A percentile compares a stretch with the other conserved stretches of the same genome.
phyloP scores from a whole-genome alignment of 1,140 invertebrate species.

The Danaus plexippus region DNA sequence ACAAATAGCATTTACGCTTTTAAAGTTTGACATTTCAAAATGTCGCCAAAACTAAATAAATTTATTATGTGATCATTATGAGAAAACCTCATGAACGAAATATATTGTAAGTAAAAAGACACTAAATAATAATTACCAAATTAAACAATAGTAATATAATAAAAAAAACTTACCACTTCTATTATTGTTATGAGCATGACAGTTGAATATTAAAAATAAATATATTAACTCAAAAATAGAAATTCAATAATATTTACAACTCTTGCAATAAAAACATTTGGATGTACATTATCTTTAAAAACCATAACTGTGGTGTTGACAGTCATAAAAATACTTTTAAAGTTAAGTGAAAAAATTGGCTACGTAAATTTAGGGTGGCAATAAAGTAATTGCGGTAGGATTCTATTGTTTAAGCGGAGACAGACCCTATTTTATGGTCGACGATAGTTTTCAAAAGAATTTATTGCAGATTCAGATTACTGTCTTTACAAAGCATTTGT shows the following conservation, averaged over 20 bases:
- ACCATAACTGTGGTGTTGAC: slow-evolving; percentile 51
- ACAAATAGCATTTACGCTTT: slow-evolving; percentile 55
- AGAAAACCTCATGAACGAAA: too few relatives aligned
- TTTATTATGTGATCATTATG: too few relatives aligned
- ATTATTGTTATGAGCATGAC: too few relatives aligned
- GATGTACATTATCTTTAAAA: slow-evolving; percentile 5
- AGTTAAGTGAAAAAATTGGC: slow-evolving; percentile 38
- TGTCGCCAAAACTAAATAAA: too few relatives aligned
- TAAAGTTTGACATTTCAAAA: slow-evolving; percentile 22
- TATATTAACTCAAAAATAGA: too few relatives aligned
- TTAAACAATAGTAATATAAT: too few relatives aligned
- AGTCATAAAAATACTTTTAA: slow-evolving; percentile 36
- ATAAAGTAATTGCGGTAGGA: slow-evolving; percentile 52
- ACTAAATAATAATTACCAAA: too few relatives aligned
- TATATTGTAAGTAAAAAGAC: too few relatives aligned
- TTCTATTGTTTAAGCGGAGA: slow-evolving; percentile 39
- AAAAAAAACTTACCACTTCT: too few relatives aligned
- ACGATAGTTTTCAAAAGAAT: slow-evolving; percentile 25
- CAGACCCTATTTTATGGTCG: slow-evolving; percentile 39
- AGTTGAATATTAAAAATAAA: too few relatives aligned
- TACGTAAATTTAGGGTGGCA: slow-evolving; percentile 46
- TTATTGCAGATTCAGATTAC: slow-evolving; percentile 30
- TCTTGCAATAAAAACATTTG: slow-evolving; percentile 5
- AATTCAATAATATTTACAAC: slow-evolving; percentile 1
- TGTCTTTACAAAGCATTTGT: slow-evolving; percentile 26